These are phyloP conservation scores for Syrista parreyssii DNA, from an alignment of 2,888 invertebrate species.

Conservation along the genomic window DNA sequence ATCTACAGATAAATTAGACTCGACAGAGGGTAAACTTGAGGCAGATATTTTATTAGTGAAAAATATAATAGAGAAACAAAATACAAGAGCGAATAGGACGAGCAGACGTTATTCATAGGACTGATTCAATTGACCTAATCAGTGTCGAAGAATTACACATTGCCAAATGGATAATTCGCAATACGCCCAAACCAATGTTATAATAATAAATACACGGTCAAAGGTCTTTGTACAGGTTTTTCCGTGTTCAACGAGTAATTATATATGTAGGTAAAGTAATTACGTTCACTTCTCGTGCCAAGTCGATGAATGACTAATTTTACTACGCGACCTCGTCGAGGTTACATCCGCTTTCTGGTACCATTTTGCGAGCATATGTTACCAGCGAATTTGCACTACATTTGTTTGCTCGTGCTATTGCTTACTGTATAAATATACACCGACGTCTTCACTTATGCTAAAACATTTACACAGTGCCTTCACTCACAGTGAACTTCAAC, in stretches of 20 bases:
- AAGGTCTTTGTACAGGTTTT: background rate
- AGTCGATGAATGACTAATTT: conserved; percentile 10
- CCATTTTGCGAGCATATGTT: background rate
- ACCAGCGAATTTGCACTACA: conserved; percentile 11
- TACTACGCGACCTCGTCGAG: conserved; percentile 4
- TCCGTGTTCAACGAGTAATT: background rate
- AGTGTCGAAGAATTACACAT: background rate
- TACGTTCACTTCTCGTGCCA: background rate
- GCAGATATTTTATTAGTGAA: no score
- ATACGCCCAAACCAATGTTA: background rate
- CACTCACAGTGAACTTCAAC: background rate
- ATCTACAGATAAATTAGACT: background rate
- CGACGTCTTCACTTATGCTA: background rate
- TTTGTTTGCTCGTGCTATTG: background rate
- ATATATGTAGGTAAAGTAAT: background rate
- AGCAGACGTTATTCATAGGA: background rate
- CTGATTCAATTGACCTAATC: background rate
- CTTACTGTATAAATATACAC: background rate
- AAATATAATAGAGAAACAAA: background rate
- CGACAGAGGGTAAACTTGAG: background rate
- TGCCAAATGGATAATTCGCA: background rate
- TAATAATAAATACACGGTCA: background rate
- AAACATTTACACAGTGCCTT: background rate
- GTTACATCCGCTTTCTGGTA: conserved; percentile 17
- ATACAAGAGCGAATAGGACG: background rate